Percentiles rank a stretch among this genome's conserved stretches.
Conservation (phyloP, 2,113 vertebrate species). For the Callorhinus ursinus region DNA sequence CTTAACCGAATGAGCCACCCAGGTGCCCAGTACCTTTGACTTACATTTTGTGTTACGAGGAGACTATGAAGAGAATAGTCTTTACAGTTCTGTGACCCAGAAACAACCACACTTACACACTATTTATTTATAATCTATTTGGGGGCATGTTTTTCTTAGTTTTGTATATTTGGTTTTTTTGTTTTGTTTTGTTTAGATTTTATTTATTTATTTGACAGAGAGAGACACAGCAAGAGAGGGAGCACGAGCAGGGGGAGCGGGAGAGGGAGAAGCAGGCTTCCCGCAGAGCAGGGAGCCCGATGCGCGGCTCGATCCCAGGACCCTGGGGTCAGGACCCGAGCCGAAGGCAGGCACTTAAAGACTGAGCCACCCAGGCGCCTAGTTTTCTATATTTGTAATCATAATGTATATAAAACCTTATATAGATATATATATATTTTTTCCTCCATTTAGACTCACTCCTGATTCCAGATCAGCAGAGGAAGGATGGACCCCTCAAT, state of each 20-base stretch:
- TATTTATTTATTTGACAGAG: no score
- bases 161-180: neutral
- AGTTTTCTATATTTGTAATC: neutral
- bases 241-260: no score
- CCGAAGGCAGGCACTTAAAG: no score
- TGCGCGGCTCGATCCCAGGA: no score
- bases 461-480: conserved; percentile 18
- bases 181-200: no score
- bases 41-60: no score
- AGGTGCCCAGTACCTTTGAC: no score
- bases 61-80: neutral
- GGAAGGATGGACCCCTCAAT: neutral
- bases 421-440: neutral
- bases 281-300: no score
- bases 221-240: no score
- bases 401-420: neutral
- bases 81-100: neutral
- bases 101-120: neutral
- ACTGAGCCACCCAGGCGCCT: no score
- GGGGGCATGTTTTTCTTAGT: neutral
- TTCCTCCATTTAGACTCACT: conserved; percentile 15
- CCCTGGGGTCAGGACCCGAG: no score
- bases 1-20: accelerated
- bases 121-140: neutral
- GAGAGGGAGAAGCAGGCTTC: no score